A percentile compares a stretch with the other conserved stretches of the same genome.
Conservation (phyloP, 1,140 invertebrate species). For the Hycleus phaleratus region DNA sequence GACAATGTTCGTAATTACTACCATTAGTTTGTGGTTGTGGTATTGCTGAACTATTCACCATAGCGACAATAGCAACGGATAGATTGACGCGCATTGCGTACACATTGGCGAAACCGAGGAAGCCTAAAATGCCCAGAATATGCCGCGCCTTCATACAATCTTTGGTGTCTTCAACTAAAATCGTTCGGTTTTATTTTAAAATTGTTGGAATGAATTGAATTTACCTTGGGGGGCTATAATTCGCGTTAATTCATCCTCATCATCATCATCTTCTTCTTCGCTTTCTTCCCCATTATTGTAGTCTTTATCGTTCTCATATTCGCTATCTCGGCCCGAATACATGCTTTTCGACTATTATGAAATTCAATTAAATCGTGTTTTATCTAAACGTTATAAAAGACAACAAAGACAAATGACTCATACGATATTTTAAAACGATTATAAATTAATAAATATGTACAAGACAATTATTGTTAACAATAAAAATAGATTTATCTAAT, state of each 20-base stretch:
- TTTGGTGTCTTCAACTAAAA: constrained; percentile 51
- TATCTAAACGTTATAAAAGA: too few relatives aligned
- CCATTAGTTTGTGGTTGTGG: constrained; percentile 47
- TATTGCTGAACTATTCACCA: constrained; percentile 73
- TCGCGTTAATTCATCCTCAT: constrained; percentile 38
- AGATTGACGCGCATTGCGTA: constrained; percentile 90
- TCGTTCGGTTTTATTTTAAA: not conserved
- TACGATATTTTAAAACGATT: too few relatives aligned
- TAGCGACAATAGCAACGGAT: constrained; percentile 89
- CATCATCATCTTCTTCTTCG: constrained; percentile 15
- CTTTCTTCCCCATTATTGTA: too few relatives aligned
- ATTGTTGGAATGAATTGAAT: not conserved
- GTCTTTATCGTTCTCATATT: too few relatives aligned
- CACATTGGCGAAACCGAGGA: constrained; percentile 73
- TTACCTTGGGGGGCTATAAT: constrained; percentile 39
- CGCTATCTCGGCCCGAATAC: too few relatives aligned
- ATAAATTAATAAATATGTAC: too few relatives aligned
- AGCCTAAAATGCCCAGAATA: constrained; percentile 68
- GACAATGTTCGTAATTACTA: constrained; percentile 53
- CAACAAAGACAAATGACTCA: too few relatives aligned
- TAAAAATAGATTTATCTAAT: too few relatives aligned
- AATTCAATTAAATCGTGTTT: too few relatives aligned
- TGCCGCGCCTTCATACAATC: constrained; percentile 64
- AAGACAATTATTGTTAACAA: too few relatives aligned
- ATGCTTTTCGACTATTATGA: too few relatives aligned